Conservation (phyloP, 2,888 invertebrate genomes). For the Cryptophagus acutangulus region DNA sequence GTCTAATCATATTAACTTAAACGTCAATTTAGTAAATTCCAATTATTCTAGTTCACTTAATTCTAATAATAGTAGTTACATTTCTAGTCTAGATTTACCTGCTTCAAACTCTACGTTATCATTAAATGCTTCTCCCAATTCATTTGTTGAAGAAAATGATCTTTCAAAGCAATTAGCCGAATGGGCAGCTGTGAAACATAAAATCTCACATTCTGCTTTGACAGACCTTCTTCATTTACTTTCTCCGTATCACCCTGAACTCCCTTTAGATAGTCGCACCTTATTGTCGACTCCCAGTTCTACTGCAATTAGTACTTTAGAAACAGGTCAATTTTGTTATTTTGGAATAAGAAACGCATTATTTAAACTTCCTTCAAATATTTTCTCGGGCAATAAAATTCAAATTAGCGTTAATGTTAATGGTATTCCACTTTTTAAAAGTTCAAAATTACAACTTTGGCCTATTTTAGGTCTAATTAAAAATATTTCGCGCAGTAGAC, state of each 20-base stretch:
- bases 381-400: neutral
- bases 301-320: conserved; percentile 8
- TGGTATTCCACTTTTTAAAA: neutral
- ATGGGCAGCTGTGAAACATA: conserved; percentile 16
- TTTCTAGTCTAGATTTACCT: too few relatives aligned
- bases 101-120: neutral
- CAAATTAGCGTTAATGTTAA: neutral
- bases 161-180: conserved; percentile 12
- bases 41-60: conserved; percentile 1
- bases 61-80: too few relatives aligned
- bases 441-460: neutral
- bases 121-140: conserved; percentile 4
- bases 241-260: conserved; percentile 16
- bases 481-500: conserved; percentile 1
- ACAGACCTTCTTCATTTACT: conserved; percentile 16
- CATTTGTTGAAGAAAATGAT: conserved; percentile 9
- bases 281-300: conserved; percentile 15
- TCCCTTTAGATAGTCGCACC: conserved; percentile 19
- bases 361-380: neutral
- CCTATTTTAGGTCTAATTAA: neutral
- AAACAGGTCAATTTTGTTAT: conserved; percentile 12
- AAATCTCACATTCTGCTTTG: conserved; percentile 15
- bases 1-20: too few relatives aligned
- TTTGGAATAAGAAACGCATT: conserved; percentile 3
- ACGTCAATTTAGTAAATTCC: too few relatives aligned